Evolutionary conservation across 2,113 vertebrate genomes (phyloP).

Genomic region (Ictidomys tridecemlineatus): DNA sequence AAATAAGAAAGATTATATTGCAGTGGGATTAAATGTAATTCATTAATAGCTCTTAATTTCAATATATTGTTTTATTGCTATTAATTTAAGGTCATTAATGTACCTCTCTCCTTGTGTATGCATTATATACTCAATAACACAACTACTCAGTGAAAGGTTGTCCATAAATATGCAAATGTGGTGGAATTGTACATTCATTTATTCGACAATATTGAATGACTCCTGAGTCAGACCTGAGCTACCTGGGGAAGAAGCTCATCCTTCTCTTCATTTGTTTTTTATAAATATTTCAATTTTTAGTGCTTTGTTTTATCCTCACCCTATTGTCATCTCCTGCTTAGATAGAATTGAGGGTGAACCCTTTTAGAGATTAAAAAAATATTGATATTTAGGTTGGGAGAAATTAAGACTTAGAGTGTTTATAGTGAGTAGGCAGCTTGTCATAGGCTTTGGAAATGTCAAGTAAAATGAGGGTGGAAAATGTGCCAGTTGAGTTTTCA

Average conservation of each 20-base stretch:
- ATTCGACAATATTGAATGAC: neutral
- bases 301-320: neutral
- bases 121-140: neutral
- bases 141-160: neutral
- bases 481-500: neutral
- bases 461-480: neutral
- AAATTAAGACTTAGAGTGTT: neutral
- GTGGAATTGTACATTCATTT: neutral
- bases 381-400: neutral
- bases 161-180: neutral
- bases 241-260: neutral
- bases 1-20: neutral
- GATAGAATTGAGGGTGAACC: neutral
- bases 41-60: neutral
- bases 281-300: conserved; percentile 11
- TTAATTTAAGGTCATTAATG: neutral
- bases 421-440: neutral
- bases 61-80: neutral
- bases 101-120: neutral
- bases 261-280: neutral
- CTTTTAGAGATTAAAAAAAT: neutral
- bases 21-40: neutral
- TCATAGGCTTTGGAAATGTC: neutral
- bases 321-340: neutral
- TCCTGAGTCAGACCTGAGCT: neutral